These are phyloP conservation scores for Formicarius rufipectus DNA, from an alignment of 2,113 vertebrate species.

Conservation along the genomic window DNA sequence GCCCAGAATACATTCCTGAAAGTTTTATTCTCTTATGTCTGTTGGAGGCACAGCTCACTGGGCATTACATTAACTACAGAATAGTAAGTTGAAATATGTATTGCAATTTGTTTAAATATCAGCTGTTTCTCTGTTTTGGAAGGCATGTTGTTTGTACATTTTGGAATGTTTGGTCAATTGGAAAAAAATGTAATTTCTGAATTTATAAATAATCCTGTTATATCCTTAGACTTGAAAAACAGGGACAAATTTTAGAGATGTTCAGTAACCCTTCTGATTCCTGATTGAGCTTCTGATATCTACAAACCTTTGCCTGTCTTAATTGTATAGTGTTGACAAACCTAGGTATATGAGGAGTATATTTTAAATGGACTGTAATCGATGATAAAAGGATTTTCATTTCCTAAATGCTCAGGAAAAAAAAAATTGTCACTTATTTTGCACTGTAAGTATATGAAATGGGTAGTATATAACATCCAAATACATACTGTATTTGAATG, in stretches of 20 bases:
- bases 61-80: constrained; percentile 70
- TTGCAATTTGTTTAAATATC: constrained; percentile 56
- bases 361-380: constrained; percentile 55
- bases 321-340: constrained; percentile 64
- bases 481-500: constrained; percentile 67
- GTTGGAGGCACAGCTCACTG: constrained; percentile 53
- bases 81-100: constrained; percentile 61
- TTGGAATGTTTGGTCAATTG: constrained; percentile 37
- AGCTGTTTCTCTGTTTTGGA: constrained; percentile 48
- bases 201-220: constrained; percentile 13
- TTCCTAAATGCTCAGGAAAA: constrained; percentile 79
- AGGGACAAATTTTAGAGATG: constrained; percentile 35
- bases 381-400: constrained; percentile 54
- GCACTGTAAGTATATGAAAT: constrained; percentile 69
- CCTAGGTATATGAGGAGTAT: constrained; percentile 43
- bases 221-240: constrained; percentile 64
- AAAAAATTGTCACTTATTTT: constrained; percentile 65
- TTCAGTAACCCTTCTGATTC: constrained; percentile 23
- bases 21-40: constrained; percentile 59
- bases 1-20: constrained; percentile 72
- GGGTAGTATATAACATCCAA: constrained; percentile 53
- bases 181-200: constrained; percentile 36
- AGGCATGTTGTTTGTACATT: constrained; percentile 46
- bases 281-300: constrained; percentile 31
- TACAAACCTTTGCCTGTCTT: constrained; percentile 38